Base-by-base conservation (phyloP, 2,888 invertebrate genomes). In the Lycophotia porphyrea region DNA sequence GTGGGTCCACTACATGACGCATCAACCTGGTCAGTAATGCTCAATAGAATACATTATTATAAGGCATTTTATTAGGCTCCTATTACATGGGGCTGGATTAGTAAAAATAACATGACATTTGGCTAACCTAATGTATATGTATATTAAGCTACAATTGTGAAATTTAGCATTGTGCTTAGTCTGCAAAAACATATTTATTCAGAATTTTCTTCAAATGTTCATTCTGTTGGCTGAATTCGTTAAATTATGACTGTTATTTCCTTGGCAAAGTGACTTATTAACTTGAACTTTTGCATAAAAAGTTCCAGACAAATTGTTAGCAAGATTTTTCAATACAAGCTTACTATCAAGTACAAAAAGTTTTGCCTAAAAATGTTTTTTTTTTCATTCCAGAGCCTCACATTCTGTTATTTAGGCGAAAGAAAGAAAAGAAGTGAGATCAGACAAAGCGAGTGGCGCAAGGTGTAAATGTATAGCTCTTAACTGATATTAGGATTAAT, bases 1-100 rank as follows among this genome's bases (percentile, higher is more conserved):
- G 70, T 99, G 99, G 99, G 97, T 99, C 24, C 99, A 99, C 95
- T 99, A 99, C 90, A 99, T 99, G 99, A 98, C 98, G 84, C 99
- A 99, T 94, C 97, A 98, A 90, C 99, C 99, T 92, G 99, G 98
- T 98, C 95, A 90, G 93, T 72, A n/a, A 15, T 47, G 21, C 8
- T 70, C 2, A 24, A 39, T 39, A n/a, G 3, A 69, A 69, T 44
- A 69, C 18, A 31, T 31, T 0, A 31, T 18, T n/a, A 18, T 2
- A 31, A 15, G n/a, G 21, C 47, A 47, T 47, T 24, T 24, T 47
- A 47, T 52, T n/a, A 52, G n/a, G n/a, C 13, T 24, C 0, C 49
- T 49, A 24, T 49, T 49, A 49, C 3, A 49, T 9, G 24, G 24
- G 24, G 24, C 24, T 9, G 24, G 9, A 49, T 2, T 1, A 49